These are phyloP conservation scores for Eumacrocentrus americanus DNA, from an alignment of 2,888 invertebrate genomes.

Conservation along the genomic window DNA sequence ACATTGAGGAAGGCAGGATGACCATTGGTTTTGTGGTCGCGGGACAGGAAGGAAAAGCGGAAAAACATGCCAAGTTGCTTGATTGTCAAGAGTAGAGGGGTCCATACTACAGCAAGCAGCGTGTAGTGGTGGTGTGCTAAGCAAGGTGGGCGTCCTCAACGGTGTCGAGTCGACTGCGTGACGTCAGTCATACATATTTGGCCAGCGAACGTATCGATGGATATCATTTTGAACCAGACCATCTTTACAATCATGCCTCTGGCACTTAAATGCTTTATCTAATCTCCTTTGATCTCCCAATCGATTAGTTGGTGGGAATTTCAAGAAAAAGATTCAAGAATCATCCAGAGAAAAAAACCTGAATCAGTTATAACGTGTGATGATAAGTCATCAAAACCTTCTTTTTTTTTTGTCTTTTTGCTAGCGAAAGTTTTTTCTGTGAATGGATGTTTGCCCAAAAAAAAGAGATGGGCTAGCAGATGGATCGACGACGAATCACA, in stretches of 20 bases:
- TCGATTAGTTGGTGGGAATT: neutral
- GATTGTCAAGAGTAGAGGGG: neutral
- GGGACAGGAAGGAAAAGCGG: slow-evolving; percentile 19
- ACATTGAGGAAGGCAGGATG: neutral
- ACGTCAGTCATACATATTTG: slow-evolving; percentile 61
- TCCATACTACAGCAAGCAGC: slow-evolving; percentile 18
- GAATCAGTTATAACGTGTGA: no score
- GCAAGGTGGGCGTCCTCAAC: slow-evolving; percentile 56
- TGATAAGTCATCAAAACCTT: no score
- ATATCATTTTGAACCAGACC: slow-evolving; percentile 38
- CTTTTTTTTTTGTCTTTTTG: neutral
- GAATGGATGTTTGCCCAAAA: slow-evolving; percentile 4
- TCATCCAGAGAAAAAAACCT: no score
- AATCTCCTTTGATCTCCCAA: neutral
- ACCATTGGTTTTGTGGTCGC: neutral
- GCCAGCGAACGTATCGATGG: slow-evolving; percentile 53
- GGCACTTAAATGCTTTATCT: neutral
- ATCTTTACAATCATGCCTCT: neutral
- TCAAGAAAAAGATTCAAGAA: neutral
- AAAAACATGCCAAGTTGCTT: slow-evolving; percentile 26
- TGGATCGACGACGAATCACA: neutral
- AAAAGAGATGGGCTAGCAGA: slow-evolving; percentile 14
- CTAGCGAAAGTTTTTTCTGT: neutral
- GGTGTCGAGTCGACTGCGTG: slow-evolving; percentile 48
- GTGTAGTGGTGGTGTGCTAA: slow-evolving; percentile 50